Evolutionary conservation across 2,888 invertebrate genomes (phyloP).

Genomic region (Dryobota labecula): DNA sequence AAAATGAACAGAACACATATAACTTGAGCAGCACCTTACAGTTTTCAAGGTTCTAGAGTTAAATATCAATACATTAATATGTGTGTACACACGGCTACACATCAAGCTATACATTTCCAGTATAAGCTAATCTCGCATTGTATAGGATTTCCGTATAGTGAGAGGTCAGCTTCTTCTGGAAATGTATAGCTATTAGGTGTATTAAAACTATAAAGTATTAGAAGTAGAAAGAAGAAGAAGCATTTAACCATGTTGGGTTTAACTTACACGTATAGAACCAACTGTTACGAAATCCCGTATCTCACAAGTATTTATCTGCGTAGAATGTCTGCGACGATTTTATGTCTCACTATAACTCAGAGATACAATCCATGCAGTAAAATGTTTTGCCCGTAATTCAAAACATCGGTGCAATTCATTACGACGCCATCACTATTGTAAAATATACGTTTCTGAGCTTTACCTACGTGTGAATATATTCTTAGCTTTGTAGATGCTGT

Average conservation of each 20-base stretch:
- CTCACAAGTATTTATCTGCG: conserved; percentile 15
- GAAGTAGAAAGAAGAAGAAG: no score
- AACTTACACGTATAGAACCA: conserved; percentile 3
- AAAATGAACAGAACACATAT: no score
- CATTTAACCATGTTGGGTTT: neutral
- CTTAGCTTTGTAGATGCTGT: neutral
- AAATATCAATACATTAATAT: no score
- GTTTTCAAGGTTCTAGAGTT: neutral
- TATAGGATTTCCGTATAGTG: no score
- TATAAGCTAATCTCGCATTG: no score
- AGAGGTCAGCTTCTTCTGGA: no score
- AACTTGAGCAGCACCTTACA: neutral
- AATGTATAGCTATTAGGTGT: no score
- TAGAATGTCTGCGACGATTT: conserved; percentile 31
- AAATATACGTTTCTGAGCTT: conserved; percentile 6
- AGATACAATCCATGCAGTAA: conserved; percentile 39
- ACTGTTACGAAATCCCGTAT: conserved; percentile 27
- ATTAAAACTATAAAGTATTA: no score
- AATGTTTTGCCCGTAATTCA: conserved; percentile 42
- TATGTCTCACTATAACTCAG: conserved; percentile 45
- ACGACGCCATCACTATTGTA: conserved; percentile 16
- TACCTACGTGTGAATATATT: conserved; percentile 9
- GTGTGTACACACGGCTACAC: no score
- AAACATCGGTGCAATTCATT: conserved; percentile 33
- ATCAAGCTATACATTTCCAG: no score